Base-by-base conservation (phyloP, 2,113 vertebrate species). In the Sorex fumeus region DNA sequence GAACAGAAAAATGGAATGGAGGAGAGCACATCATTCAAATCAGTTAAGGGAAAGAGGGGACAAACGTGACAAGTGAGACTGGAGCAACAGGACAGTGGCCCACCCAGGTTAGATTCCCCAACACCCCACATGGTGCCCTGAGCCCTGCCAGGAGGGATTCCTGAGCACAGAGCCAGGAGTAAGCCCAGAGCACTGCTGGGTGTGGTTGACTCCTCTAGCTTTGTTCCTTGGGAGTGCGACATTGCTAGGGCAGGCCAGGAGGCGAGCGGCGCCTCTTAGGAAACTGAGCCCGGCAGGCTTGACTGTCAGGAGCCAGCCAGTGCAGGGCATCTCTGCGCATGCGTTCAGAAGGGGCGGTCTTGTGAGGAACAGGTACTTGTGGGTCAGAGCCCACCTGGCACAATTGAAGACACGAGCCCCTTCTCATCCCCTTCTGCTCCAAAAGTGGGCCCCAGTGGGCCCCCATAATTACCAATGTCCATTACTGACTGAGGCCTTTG, bases 1-100 rank as follows among this genome's bases (percentile, higher is more conserved):
- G 67, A 85, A 76, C 28, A 81, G 72, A 93, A 85, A 85, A 83
- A 78, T n/a, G 70, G 53, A 50, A 89, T 25, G 1, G 30, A 36
- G 27, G 34, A 82, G 57, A 94, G 27, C 0, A 7, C 2, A 28
- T 69, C 34, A 88, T 76, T 88, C 40, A 77, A 53, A 43, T 72
- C n/a, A 32, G 21, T 70, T 75, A 1, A 15, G 85, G 36, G 45
- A 43, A 72, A 91, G 70, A 32, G 15, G 23, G 69, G 3, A 66
- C 40, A 8, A 40, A 80, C 34, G 34, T 7, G 27, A 67, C 53
- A 53, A 53, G 53, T 15, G 53, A 53, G 53, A 53, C 53, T 10
- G 13, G 13, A 53, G 18, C 53, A 53, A 53, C 53, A 53, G 53
- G 13, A 53, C 53, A 53, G 53, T 53, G 53, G 53, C 53, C 12